Evolutionary conservation across 2,113 vertebrate species (phyloP), one percentile per base, ranked within the genome.

Genomic region (Indicator maculatus): DNA sequence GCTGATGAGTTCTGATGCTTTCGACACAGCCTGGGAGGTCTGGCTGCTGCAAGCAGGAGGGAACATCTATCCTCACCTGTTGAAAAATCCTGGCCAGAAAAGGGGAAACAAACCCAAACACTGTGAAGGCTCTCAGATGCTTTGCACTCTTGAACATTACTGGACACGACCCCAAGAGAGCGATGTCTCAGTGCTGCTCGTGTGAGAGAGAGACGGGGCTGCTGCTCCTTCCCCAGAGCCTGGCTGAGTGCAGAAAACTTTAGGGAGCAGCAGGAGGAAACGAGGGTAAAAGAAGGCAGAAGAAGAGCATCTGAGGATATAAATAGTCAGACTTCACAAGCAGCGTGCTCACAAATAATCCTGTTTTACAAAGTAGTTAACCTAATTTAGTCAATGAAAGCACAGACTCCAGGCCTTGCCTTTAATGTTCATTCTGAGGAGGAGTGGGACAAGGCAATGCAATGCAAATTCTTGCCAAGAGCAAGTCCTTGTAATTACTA

Each of bases 401-500:
- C 94, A 39, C 28, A 71, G 31, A 65, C 90, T 95, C 81, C 6
- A 2, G 70, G 91, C 47, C 19, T 77, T 81, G 73, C 80, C 87
- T 96, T 94, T 93, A 33, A 95, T 88, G 72, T 77, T 75, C 84
- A 16, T 53, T 88, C 77, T n/a, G 45, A 89, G 83, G 44, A 92
- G 84, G 87, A 89, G 82, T 83, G 82, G 91, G 91, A 93, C 88
- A 93, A 95, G 82, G 59, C 89, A 96, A 91, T 60, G 75, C 71
- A 81, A 93, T 95, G 94, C 93, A 93, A 95, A 95, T 93, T 88
- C 83, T 83, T 93, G 88, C 91, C 44, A 1, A 78, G 24, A 91
- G 86, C 93, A 73, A 90, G 81, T 71, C 30, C n/a, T 65, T 87
- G 53, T 95, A 95, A 95, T 97, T 94, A 96, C 85, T 95, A 95